Evolutionary conservation across 2,888 invertebrate species (phyloP), one percentile per base, ranked within the genome.

Genomic region (Sphecodes monilicornis): DNA sequence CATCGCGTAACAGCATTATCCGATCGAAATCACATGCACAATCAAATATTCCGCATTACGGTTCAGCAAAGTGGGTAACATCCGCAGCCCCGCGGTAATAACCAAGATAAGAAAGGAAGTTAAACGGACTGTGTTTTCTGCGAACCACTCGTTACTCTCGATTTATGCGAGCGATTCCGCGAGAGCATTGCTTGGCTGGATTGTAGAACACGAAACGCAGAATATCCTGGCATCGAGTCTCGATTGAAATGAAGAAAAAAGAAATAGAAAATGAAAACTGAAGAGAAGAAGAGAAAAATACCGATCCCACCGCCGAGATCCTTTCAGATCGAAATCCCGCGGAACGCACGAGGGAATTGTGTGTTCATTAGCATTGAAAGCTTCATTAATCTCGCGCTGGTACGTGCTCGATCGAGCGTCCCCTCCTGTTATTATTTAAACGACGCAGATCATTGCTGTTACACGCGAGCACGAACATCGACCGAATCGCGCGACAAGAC

Each of bases 351-450:
- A 8, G 73, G 64, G 64, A 72, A 78, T 78, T 72, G 72, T 72
- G 64, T 72, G 64, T 72, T 78, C 78, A 72, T 78, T 78, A 72
- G 64, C 78, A 78, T 78, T 78, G 72, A 72, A 78, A 72, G 78
- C 72, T 64, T 78, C 78, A 50, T 78, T 72, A 78, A 78, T 78
- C 78, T 78, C 72, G 78, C 46, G 26, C 68, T 50, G 46, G 68
- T 69, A 76, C 64, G 77, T 64, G 77, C 78, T 72, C 72, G 60
- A 72, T 78, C 78, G 64, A 16, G 72, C 72, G 64, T 78, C 60
- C 64, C 72, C 72, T 78, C 29, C 64, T 36, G 64, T 78, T 72
- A 78, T 78, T 78, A 78, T 64, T 78, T 78, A 39, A 78, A 78
- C 32, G 72, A 78, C 72, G 46, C 39, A 18, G 72, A 46, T 72